These are phyloP conservation scores for Calyptomena viridis DNA, from an alignment of 2,113 vertebrate genomes.

Conservation along the genomic window DNA sequence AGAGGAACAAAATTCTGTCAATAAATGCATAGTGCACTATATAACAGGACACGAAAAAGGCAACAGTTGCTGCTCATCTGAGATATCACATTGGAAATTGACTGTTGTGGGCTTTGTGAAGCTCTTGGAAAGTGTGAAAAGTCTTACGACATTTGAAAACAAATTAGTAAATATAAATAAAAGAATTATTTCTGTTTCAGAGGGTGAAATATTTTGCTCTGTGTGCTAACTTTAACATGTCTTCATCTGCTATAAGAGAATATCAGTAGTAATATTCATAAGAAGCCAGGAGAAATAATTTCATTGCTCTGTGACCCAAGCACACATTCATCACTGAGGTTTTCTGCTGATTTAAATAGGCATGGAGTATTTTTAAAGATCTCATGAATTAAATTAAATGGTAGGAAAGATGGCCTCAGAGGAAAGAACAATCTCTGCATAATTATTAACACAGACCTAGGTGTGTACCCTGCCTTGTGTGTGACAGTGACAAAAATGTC, in stretches of 20 bases:
- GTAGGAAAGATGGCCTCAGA: neutral
- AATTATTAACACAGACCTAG: neutral
- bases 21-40: neutral
- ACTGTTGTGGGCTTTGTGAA: neutral
- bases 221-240: neutral
- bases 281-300: neutral
- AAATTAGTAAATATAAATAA: neutral
- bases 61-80: neutral
- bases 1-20: neutral
- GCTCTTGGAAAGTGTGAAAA: neutral
- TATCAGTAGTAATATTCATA: neutral
- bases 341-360: neutral
- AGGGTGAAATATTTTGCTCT: neutral
- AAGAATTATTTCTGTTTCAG: neutral
- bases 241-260: neutral
- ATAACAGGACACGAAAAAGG: neutral
- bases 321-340: neutral
- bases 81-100: neutral
- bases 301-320: neutral
- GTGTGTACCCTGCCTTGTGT: neutral
- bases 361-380: neutral
- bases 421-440: neutral
- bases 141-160: neutral
- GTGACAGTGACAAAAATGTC: neutral
- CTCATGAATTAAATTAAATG: neutral